Base-by-base conservation (phyloP, 2,797 vertebrate species). In the Hafferia zeledoni region DNA sequence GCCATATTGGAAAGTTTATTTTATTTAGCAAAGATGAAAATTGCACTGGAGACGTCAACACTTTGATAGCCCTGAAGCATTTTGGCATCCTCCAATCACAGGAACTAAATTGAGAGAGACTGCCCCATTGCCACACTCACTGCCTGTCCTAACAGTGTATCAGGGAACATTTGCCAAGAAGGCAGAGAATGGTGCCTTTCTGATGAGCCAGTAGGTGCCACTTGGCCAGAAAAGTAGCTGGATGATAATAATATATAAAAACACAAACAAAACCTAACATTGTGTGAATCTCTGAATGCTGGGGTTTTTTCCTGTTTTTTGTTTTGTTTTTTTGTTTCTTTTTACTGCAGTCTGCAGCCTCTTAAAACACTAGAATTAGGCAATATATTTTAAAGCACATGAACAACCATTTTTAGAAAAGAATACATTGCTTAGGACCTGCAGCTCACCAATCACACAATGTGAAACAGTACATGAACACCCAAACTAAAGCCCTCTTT, bases 1-100 rank as follows among this genome's bases (percentile, higher is more conserved):
- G 95, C 91, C 77, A 65, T 92, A 83, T 92, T 96, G 95, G 76
- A 87, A 92, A 96, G 95, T 93, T 97, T 96, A 96, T 96, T 96
- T 96, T 97, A 91, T 96, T 97, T 96, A 96, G 93, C 49, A 87
- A 97, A 95, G 89, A 96, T 85, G 92, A 94, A 95, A 96, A 94
- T 95, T 97, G 68, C 72, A 46, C 91, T 83, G 80, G 93, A 96
- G 86, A 81, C 3, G 0, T 96, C 96, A 95, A 96, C 74, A 53
- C 87, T 94, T 93, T 63, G 89, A 89, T 94, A 96, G 74, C 83
- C 96, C 87, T 68, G 74, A 95, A 96, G 96, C 94, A 87, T 96
- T 95, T 94, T 97, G 95, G 96, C 96, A 95, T 55, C 46, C 60
- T 84, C 61, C 15, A 19, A 75, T 87, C 55, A 50, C 55, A 95